These are phyloP conservation scores for Dascyllus trimaculatus DNA, from an alignment of 2,113 vertebrate genomes.

Conservation along the genomic window DNA sequence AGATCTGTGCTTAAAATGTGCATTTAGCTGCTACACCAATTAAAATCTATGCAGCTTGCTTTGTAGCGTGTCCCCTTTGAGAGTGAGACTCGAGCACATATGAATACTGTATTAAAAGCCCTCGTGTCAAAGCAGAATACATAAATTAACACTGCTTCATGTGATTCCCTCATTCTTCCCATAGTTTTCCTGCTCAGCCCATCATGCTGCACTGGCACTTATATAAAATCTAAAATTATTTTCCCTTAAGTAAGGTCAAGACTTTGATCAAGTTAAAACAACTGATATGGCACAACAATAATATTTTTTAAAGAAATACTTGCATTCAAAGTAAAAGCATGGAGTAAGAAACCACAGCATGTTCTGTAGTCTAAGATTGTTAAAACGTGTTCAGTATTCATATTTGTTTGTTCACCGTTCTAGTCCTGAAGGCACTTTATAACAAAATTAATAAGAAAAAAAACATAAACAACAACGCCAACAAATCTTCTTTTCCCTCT, in stretches of 20 bases:
- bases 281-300: slow-evolving; percentile 73
- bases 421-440: slow-evolving; percentile 94
- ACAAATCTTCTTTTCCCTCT: slow-evolving; percentile 37
- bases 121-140: slow-evolving; percentile 71
- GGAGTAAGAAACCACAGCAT: slow-evolving; percentile 88
- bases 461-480: slow-evolving; percentile 50
- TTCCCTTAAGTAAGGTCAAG: slow-evolving; percentile 76
- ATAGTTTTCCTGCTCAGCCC: slow-evolving; percentile 80
- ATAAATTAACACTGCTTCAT: slow-evolving; percentile 77
- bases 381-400: slow-evolving; percentile 70
- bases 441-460: slow-evolving; percentile 74
- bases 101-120: slow-evolving; percentile 73
- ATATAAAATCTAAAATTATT: slow-evolving; percentile 59
- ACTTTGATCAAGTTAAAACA: slow-evolving; percentile 85
- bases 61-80: slow-evolving; percentile 57
- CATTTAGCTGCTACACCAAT: slow-evolving; percentile 64
- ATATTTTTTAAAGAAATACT: slow-evolving; percentile 76
- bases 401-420: slow-evolving; percentile 67
- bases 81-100: slow-evolving; percentile 54
- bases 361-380: slow-evolving; percentile 50
- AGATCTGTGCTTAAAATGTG: slow-evolving; percentile 77
- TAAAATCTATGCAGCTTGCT: slow-evolving; percentile 59
- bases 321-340: slow-evolving; percentile 84
- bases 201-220: slow-evolving; percentile 82
- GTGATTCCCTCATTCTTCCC: slow-evolving; percentile 72